Evolutionary conservation across 2,113 vertebrate species (phyloP).

Genomic region (Crotalus tigris): DNA sequence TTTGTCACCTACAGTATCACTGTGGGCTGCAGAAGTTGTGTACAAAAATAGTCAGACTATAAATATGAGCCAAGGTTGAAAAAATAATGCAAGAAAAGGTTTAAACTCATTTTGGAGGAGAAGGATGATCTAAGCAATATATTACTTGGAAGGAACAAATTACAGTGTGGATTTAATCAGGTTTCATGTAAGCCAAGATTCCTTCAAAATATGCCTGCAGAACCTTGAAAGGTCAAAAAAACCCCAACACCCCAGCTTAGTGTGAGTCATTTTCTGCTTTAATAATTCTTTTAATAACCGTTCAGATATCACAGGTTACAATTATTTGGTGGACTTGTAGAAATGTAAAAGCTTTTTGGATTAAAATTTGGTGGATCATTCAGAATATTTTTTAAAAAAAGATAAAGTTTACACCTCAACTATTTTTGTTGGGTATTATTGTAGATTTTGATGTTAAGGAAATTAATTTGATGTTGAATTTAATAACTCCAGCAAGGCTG

Average conservation of each 20-base stretch:
- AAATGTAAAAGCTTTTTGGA: no score
- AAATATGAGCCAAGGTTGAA: background rate
- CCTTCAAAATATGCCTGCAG: background rate
- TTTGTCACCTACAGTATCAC: no score
- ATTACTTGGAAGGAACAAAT: background rate
- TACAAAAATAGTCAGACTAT: background rate
- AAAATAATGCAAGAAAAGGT: background rate
- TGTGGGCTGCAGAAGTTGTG: background rate
- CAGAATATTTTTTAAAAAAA: no score
- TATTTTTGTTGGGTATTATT: no score
- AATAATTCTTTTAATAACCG: background rate
- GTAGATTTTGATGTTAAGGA: no score
- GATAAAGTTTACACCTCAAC: no score
- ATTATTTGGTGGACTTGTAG: background rate
- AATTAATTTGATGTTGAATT: no score
- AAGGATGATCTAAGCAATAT: background rate
- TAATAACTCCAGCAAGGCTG: no score
- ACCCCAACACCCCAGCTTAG: background rate
- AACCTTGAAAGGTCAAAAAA: background rate
- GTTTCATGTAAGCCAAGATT: background rate
- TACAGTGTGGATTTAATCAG: background rate
- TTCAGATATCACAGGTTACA: background rate
- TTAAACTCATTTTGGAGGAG: background rate
- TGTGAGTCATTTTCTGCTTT: constrained; percentile 6
- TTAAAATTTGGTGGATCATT: no score